These are phyloP conservation scores for Hystrix brachyura DNA, from an alignment of 2,113 vertebrate genomes.

Conservation along the genomic window DNA sequence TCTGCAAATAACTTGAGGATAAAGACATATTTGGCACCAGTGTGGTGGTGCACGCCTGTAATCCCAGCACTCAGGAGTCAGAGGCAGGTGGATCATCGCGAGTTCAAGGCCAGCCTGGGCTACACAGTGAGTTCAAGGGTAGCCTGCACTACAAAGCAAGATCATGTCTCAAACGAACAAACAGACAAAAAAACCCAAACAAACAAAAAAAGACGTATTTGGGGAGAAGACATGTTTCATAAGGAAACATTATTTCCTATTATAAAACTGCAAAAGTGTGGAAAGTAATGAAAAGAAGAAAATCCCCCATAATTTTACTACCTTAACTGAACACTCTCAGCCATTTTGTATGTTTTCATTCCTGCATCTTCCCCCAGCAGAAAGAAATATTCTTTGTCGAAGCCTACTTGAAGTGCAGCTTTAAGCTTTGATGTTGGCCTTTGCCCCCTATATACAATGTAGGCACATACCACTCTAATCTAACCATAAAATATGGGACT, in stretches of 20 bases:
- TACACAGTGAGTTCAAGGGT: too few relatives aligned
- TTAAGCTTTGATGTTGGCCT: constrained; percentile 54
- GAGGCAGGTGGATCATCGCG: too few relatives aligned
- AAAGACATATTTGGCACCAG: background rate
- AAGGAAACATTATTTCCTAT: constrained; percentile 35
- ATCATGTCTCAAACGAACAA: too few relatives aligned
- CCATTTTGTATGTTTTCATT: constrained; percentile 26
- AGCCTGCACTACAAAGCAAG: too few relatives aligned
- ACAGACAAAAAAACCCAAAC: too few relatives aligned
- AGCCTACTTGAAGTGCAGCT: constrained; percentile 28
- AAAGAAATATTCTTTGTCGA: constrained; percentile 4
- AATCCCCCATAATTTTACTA: background rate
- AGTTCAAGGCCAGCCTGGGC: too few relatives aligned
- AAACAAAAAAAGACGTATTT: background rate
- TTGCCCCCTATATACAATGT: background rate
- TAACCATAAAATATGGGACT: background rate
- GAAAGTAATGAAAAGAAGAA: constrained; percentile 38
- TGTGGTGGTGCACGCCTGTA: too few relatives aligned
- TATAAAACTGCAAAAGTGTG: constrained; percentile 14
- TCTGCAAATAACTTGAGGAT: constrained; percentile 27
- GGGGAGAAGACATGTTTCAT: constrained; percentile 18
- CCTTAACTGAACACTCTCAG: background rate
- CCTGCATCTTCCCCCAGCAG: background rate
- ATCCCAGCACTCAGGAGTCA: too few relatives aligned
- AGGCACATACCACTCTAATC: background rate